Evolutionary conservation across 2,888 invertebrate genomes (phyloP), one percentile per base, ranked within the genome.

Genomic region (Esperia sulphurella): DNA sequence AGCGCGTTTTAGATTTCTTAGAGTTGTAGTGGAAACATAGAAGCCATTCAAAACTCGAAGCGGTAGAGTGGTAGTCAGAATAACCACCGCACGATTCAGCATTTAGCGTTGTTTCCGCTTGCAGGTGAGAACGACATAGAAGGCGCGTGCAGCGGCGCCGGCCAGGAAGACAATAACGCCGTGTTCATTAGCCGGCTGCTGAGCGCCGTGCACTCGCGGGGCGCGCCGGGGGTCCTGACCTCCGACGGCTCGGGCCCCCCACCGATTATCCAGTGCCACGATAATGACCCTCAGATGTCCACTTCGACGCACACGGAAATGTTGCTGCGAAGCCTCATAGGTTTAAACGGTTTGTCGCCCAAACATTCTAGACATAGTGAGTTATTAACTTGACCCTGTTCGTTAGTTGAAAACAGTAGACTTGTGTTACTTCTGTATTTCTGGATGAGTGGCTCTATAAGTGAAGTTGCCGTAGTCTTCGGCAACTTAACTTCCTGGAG

Each of bases 111-210:
- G 31, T 28, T 44, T 30, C 45, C 44, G 13, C n/a, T 52, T 29
- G 29, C 73, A 88, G 88, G 88, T 8, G 88, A 88, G 61, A 85
- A 87, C 62, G 88, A 88, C 68, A 76, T 88, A 31, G 87, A 87
- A 46, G 79, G 75, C 8, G 75, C 73, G 0, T 63, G 69, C 53
- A 8, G 59, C 61, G 8, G 57, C 52, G 57, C 13, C 52, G 64
- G 44, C 0, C 52, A 54, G 48, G 51, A 42, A 2, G 62, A 41
- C 4, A 61, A 63, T 28, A 56, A 57, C 10, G 59, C 75, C 0
- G 84, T 84, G 50, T 79, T 83, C 10, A 69, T 88, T 42, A 75
- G 71, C 48, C 74, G 84, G 1, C 57, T 88, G 51, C 68, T 86
- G 52, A 77, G 79, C 43, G 83, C 81, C 1, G 84, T 79, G 41